Evolutionary conservation across 2,113 vertebrate species (phyloP), one percentile per base, ranked within the genome.

Genomic region (Pogonocichla stellata): DNA sequence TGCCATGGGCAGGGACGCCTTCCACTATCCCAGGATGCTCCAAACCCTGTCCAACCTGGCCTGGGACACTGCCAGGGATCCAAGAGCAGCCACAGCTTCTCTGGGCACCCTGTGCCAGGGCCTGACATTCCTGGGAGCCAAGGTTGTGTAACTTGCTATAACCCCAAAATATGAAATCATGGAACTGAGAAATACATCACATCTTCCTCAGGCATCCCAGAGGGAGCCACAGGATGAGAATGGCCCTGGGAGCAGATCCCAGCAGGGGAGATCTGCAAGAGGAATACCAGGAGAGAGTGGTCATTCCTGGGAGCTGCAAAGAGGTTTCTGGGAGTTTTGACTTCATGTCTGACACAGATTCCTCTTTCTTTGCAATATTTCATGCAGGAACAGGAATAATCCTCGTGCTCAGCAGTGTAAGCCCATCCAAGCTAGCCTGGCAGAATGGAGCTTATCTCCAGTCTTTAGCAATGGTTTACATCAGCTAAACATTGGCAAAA

Each of bases 31-130:
- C 31, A 19, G 36, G 9, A 0, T 43, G 36, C 26, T 73, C 43
- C 36, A 50, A 73, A 36, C 16, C 14, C 36, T 0, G 0, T 24
- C 42, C 77, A 80, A 0, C 8, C 19, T 28, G 34, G 26, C 50
- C 36, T 36, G 43, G 86, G 23, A 2, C 86, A 57, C 31, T 57
- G 5, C 43, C 56, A 71, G 57, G 50, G 25, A 15, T 65, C 36
- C 36, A 36, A 50, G 3, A 6, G 9, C 31, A 88, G 26, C 20
- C 26, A 23, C 31, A 57, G 43, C 42, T 57, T 0, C 75, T 19
- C 75, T 72, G 36, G 22, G 22, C 34, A 88, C 0, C 42, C 42
- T 36, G 34, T 64, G 56, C 29, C 57, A 71, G 48, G 17, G 20
- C 57, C 17, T 42, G 50, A 33, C 26, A 58, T 18, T 61, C 50